Conservation (phyloP, 2,797 vertebrate species). For the Prionace glauca region DNA sequence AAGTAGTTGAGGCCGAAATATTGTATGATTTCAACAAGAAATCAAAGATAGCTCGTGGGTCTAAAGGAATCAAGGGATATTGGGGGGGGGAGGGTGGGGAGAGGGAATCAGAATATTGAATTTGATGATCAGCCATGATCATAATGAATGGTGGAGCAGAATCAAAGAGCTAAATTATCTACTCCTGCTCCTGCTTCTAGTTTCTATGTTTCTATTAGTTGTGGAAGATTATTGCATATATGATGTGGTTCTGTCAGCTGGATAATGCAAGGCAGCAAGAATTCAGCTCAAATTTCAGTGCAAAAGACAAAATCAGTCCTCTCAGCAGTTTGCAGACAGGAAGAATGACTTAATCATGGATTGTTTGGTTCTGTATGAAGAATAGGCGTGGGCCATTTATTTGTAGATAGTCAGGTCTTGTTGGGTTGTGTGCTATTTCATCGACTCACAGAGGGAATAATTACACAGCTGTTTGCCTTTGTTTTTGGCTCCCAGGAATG, state of each 20-base stretch:
- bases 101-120: too few species aligned
- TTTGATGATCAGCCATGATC: too few species aligned
- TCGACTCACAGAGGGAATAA: background rate
- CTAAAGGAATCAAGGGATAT: too few species aligned
- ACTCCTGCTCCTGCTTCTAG: too few species aligned
- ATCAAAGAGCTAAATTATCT: too few species aligned
- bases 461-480: background rate
- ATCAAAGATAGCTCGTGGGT: too few species aligned
- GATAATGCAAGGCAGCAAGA: background rate
- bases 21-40: too few species aligned
- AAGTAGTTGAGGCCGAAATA: too few species aligned
- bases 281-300: background rate
- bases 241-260: background rate
- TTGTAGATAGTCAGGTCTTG: background rate
- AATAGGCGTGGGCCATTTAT: background rate
- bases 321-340: background rate
- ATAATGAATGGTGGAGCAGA: too few species aligned
- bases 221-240: background rate
- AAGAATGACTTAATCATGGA: background rate
- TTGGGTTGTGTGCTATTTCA: too few species aligned
- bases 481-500: background rate
- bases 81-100: too few species aligned
- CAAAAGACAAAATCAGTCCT: background rate
- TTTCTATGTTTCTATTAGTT: background rate
- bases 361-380: background rate